Percentiles rank a stretch among this genome's conserved stretches.
Conservation (phyloP, 1,140 invertebrate genomes). For the Nymphalis io region DNA sequence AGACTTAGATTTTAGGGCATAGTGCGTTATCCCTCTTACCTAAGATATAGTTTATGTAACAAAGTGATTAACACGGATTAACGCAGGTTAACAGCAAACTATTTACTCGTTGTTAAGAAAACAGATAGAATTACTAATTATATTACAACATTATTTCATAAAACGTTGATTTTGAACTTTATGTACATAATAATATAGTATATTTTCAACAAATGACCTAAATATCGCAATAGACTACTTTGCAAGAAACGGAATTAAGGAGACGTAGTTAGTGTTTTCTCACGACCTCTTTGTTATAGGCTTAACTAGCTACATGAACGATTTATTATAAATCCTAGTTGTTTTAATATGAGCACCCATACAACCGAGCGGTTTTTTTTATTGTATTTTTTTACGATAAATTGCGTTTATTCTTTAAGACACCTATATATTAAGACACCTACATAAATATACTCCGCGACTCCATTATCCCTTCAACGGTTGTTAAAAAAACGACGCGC, state of each 20-base stretch:
- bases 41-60: too few species aligned
- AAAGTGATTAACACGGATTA: not conserved
- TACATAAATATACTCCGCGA: too few species aligned
- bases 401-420: too few species aligned
- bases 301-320: slow-evolving; percentile 17
- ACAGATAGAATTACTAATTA: slow-evolving; percentile 18
- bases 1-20: too few species aligned
- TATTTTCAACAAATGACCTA: not conserved
- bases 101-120: slow-evolving; percentile 12
- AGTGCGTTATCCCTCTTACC: too few species aligned
- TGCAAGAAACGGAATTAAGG: not conserved
- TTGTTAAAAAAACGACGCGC: too few species aligned
- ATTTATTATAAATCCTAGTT: not conserved
- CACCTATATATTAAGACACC: too few species aligned
- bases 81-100: not conserved
- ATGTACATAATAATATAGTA: not conserved
- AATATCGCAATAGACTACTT: not conserved
- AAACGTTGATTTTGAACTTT: not conserved
- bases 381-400: too few species aligned
- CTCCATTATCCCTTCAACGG: too few species aligned
- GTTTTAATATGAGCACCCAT: not conserved
- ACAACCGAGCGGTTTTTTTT: too few species aligned
- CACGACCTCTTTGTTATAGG: slow-evolving; percentile 14
- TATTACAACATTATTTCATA: slow-evolving; percentile 7
- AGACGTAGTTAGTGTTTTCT: slow-evolving; percentile 10